phyloP scores from a whole-genome alignment of 2,888 invertebrate species.

The Cecidostiba fungosa region DNA sequence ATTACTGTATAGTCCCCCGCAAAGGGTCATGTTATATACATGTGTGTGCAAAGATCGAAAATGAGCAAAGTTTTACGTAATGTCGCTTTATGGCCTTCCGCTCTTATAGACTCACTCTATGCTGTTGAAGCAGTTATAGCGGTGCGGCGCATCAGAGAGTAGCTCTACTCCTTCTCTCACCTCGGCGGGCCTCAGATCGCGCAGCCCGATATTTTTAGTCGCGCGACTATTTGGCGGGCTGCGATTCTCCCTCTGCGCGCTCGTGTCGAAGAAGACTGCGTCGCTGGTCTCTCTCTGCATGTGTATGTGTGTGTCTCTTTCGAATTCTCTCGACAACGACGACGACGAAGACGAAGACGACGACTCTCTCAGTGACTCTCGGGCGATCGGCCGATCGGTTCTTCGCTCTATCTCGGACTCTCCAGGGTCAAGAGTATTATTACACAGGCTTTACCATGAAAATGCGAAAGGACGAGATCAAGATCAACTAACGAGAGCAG shows the following conservation, averaged over 20 bases:
- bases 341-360: not conserved
- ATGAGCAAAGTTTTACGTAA: slow-evolving; percentile 72
- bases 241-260: slow-evolving; percentile 66
- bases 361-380: slow-evolving; percentile 44
- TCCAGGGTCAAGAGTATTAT: not conserved
- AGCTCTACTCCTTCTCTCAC: slow-evolving; percentile 49
- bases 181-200: slow-evolving; percentile 69
- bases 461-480: slow-evolving; percentile 63
- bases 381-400: slow-evolving; percentile 54
- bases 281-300: slow-evolving; percentile 28
- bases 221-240: slow-evolving; percentile 79
- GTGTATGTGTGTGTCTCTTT: slow-evolving; percentile 12
- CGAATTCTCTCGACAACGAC: slow-evolving; percentile 34
- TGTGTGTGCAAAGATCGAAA: not conserved
- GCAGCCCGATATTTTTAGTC: slow-evolving; percentile 77
- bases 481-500: slow-evolving; percentile 50
- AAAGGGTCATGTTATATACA: too few species aligned
- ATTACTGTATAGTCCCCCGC: too few species aligned
- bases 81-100: slow-evolving; percentile 60
- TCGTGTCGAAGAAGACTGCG: slow-evolving; percentile 55
- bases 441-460: slow-evolving; percentile 43
- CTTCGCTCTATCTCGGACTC: not conserved
- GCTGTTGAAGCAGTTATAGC: slow-evolving; percentile 43
- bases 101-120: slow-evolving; percentile 63
- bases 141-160: slow-evolving; percentile 1